These are phyloP conservation scores for Syngnathus floridae DNA, from an alignment of 2,113 vertebrate species.

Conservation along the genomic window DNA sequence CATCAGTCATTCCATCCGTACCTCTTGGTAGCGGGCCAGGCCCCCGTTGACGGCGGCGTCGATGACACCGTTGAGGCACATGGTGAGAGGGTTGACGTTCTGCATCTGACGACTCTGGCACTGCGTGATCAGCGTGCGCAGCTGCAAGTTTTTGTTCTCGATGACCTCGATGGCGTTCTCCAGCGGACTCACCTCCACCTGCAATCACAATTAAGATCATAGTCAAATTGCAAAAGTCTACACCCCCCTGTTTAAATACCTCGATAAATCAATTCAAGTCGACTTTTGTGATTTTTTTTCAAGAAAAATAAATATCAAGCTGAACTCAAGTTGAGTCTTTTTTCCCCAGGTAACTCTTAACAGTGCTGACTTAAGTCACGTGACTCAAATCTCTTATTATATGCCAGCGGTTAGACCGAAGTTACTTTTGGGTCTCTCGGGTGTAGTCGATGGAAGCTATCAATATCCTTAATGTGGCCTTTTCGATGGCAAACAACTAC, in stretches of 20 bases:
- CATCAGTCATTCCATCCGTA: constrained; percentile 49
- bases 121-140: constrained; percentile 89
- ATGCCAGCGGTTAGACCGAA: background rate
- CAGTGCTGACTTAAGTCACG: background rate
- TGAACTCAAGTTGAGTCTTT: too few species aligned
- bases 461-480: background rate
- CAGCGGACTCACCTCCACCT: constrained; percentile 97
- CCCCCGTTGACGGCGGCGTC: constrained; percentile 97
- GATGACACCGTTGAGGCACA: constrained; percentile 98
- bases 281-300: too few species aligned
- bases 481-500: background rate
- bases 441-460: background rate
- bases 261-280: too few species aligned
- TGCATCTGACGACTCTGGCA: constrained; percentile 95
- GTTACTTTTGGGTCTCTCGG: background rate
- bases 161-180: constrained; percentile 97
- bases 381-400: background rate
- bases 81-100: constrained; percentile 96
- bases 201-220: background rate
- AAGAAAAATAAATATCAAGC: too few species aligned
- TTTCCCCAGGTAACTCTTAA: too few species aligned
- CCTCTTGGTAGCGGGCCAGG: constrained; percentile 95
- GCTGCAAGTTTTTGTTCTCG: constrained; percentile 95
- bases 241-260: too few species aligned
- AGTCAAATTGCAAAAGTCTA: too few species aligned